phyloP scores from a whole-genome alignment of 2,888 invertebrate species.

The Alviniconcha strummeri region DNA sequence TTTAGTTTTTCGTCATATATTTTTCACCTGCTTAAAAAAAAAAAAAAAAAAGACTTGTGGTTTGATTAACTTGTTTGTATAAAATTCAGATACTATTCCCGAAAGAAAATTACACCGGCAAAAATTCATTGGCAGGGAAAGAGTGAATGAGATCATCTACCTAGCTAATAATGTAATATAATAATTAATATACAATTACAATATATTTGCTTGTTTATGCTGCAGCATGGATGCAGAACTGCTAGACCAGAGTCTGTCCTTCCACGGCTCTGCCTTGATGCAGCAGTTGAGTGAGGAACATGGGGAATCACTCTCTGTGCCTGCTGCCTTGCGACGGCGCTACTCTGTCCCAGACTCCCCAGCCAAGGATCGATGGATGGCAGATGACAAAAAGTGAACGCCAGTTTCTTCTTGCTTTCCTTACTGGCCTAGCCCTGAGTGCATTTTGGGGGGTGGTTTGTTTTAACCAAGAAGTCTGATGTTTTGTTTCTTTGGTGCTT shows the following conservation, averaged over 20 bases:
- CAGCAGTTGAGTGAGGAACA: slow-evolving; percentile 24
- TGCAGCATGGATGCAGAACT: slow-evolving; percentile 23
- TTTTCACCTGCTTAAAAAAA: no score
- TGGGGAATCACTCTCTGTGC: slow-evolving; percentile 18
- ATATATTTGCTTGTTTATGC: no score
- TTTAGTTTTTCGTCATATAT: no score
- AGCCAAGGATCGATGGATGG: slow-evolving; percentile 16
- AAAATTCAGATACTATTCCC: no score
- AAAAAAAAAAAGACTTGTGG: no score
- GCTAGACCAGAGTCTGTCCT: slow-evolving; percentile 17
- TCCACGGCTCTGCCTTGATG: slow-evolving; percentile 13
- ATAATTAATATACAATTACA: no score
- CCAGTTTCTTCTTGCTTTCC: no score
- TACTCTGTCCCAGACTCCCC: background rate
- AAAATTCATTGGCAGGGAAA: no score
- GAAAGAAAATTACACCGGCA: no score
- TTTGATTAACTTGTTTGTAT: no score
- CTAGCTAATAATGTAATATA: no score
- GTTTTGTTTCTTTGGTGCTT: slow-evolving; percentile 1
- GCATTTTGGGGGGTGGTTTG: background rate
- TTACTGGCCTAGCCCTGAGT: background rate
- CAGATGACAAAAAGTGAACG: slow-evolving; percentile 2
- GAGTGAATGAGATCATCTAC: no score
- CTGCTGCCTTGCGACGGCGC: slow-evolving; percentile 16
- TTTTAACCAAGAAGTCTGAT: background rate